Percentiles rank a stretch among this genome's conserved stretches.
Conservation (phyloP, 2,113 vertebrate species). For the Nicator chloris region DNA sequence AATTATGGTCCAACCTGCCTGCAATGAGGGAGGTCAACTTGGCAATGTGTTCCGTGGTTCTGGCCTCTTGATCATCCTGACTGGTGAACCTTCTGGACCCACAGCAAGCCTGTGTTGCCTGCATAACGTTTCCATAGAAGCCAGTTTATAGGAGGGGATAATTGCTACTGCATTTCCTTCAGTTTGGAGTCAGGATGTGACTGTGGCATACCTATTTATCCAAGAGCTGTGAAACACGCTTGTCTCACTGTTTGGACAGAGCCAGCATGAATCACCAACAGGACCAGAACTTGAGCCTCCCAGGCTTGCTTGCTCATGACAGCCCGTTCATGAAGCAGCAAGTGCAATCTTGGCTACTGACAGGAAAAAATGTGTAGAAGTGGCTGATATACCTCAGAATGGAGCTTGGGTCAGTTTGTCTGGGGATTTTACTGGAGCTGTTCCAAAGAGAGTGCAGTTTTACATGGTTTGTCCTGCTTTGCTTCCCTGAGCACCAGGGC, state of each 20-base stretch:
- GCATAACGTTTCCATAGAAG: background rate
- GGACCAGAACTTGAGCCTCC: background rate
- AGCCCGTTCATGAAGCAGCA: background rate
- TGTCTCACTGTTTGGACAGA: background rate
- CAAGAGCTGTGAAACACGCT: background rate
- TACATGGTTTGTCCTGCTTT: background rate
- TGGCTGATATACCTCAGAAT: background rate
- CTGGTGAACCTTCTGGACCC: background rate
- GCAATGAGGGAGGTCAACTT: background rate
- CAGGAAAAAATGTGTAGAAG: background rate
- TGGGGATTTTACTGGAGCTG: background rate
- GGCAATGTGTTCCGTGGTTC: background rate
- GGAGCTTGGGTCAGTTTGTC: background rate
- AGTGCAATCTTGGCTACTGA: background rate
- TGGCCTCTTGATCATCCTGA: background rate
- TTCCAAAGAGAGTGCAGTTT: background rate
- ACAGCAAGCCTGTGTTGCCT: background rate
- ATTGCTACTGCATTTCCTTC: background rate
- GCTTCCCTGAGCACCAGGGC: background rate
- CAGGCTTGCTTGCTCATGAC: background rate
- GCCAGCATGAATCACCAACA: background rate
- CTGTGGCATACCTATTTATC: background rate
- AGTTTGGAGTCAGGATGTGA: constrained; percentile 2
- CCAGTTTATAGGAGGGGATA: background rate
- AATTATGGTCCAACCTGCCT: background rate